A percentile compares a stretch with the other conserved stretches of the same genome.
phyloP scores from a whole-genome alignment of 2,888 invertebrate species.

The Gisinianus flammeolus region DNA sequence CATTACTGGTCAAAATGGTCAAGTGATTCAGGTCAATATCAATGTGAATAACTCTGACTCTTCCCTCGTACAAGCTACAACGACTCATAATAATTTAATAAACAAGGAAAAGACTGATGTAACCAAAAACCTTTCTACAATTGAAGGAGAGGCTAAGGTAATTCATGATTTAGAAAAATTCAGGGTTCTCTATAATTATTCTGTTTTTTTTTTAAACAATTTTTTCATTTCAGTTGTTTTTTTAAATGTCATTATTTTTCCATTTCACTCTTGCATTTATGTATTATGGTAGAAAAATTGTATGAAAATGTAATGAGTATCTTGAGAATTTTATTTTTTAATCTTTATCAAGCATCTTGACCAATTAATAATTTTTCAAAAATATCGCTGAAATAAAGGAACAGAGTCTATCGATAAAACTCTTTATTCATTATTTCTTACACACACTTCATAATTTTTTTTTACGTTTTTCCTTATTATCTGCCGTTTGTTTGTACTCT shows the following conservation, averaged over 20 bases:
- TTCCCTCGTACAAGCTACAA: conserved; percentile 15
- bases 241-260: neutral
- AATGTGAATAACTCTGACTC: neutral
- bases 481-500: too few relatives aligned
- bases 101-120: conserved; percentile 41
- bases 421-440: too few relatives aligned
- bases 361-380: too few relatives aligned
- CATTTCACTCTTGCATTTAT: neutral
- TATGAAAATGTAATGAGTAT: too few relatives aligned
- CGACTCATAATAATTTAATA: conserved; percentile 32
- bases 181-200: neutral
- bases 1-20: conserved; percentile 15
- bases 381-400: too few relatives aligned
- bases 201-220: neutral
- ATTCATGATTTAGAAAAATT: neutral
- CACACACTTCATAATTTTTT: too few relatives aligned
- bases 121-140: conserved; percentile 4
- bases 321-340: too few relatives aligned
- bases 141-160: conserved; percentile 26
- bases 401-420: too few relatives aligned
- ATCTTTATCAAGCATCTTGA: neutral
- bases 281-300: neutral
- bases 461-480: too few relatives aligned
- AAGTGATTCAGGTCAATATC: conserved; percentile 13
- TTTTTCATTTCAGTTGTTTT: neutral